Conservation (phyloP, 2,797 vertebrate genomes). For the Poeciliopsis infans region DNA sequence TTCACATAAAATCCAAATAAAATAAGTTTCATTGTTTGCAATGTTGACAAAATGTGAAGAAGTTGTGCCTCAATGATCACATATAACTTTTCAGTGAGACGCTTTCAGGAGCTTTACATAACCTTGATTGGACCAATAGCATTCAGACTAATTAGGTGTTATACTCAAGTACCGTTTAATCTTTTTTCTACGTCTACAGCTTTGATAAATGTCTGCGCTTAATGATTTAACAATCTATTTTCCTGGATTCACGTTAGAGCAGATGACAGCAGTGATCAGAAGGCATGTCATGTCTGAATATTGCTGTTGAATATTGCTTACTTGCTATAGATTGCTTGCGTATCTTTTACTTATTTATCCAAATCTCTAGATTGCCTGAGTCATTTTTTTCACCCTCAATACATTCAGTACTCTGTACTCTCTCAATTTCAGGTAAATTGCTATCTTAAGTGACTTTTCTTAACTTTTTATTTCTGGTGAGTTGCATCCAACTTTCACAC, state of each 20-base stretch:
- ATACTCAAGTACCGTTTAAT: neutral
- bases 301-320: conserved; percentile 9
- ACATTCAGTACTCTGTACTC: conserved; percentile 1
- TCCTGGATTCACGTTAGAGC: conserved; percentile 29
- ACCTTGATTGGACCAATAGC: neutral
- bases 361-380: conserved; percentile 41
- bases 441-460: neutral
- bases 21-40: neutral
- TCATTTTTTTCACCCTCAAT: conserved; percentile 23
- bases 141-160: neutral
- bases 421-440: neutral
- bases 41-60: neutral
- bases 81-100: neutral
- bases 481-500: neutral
- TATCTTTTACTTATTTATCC: conserved; percentile 57
- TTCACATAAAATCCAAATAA: too few species aligned
- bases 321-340: conserved; percentile 15
- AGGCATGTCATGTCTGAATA: neutral
- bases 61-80: neutral
- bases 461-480: neutral
- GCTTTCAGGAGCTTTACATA: neutral
- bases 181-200: neutral
- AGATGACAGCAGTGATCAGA: conserved; percentile 16
- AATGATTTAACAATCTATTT: conserved; percentile 21
- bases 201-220: conserved; percentile 11